Evolutionary conservation across 37 sponge, comb jelly and placozoan species (phyloP).

Genomic region (Ephydatia muelleri): DNA sequence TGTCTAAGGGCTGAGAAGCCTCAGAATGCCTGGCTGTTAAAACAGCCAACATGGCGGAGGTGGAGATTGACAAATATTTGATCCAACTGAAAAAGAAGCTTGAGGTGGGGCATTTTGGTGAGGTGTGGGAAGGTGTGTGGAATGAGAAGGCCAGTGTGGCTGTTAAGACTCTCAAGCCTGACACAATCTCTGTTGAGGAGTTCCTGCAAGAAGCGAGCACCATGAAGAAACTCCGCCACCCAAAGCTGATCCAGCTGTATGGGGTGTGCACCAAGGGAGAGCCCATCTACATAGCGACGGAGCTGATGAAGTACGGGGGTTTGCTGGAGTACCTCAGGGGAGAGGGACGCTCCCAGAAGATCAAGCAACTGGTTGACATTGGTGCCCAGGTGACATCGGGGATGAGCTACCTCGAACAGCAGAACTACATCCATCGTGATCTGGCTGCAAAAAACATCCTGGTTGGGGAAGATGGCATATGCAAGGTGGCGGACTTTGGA

Average conservation of each 20-base stretch:
- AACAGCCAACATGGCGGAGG: slow-evolving; percentile 88
- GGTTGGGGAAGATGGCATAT: slow-evolving; percentile 91
- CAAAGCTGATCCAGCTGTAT: slow-evolving; percentile 90
- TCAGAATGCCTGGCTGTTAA: slow-evolving; percentile 78
- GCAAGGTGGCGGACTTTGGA: slow-evolving; percentile 97
- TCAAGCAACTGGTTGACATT: too few species aligned
- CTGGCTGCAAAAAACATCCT: slow-evolving; percentile 97
- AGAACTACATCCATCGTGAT: slow-evolving; percentile 98
- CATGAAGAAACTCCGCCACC: slow-evolving; percentile 93
- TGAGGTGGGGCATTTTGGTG: slow-evolving; percentile 95
- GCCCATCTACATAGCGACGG: slow-evolving; percentile 90
- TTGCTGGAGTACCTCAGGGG: too few species aligned
- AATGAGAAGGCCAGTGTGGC: slow-evolving; percentile 84
- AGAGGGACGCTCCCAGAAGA: too few species aligned
- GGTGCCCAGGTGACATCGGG: slow-evolving; percentile 92
- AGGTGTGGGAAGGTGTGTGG: too few species aligned
- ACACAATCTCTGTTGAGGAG: slow-evolving; percentile 69
- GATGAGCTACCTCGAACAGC: slow-evolving; percentile 94
- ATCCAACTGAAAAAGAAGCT: slow-evolving; percentile 65
- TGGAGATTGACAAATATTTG: slow-evolving; percentile 83
- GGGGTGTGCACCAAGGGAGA: slow-evolving; percentile 96
- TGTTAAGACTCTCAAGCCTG: slow-evolving; percentile 86
- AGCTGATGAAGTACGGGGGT: slow-evolving; percentile 90
- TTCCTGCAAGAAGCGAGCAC: slow-evolving; percentile 88
- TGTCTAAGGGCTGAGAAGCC: slow-evolving; percentile 78